These are phyloP conservation scores for Molossus molossus DNA, from an alignment of 2,797 vertebrate genomes.

Conservation along the genomic window DNA sequence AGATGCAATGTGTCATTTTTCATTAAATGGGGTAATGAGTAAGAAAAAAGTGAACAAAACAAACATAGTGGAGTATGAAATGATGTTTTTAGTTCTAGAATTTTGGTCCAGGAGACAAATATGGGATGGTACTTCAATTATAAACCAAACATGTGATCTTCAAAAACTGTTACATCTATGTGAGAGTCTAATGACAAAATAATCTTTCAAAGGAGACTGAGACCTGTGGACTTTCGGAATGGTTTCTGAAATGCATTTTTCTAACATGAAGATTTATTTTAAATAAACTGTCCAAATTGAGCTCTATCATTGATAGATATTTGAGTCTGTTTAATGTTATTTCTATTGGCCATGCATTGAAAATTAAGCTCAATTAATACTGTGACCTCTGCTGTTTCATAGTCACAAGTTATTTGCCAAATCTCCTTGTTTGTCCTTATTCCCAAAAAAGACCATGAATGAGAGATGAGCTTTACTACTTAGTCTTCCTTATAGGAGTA, in stretches of 20 bases:
- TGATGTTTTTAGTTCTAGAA: slow-evolving; percentile 7
- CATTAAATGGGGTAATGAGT: not conserved
- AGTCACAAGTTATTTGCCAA: not conserved
- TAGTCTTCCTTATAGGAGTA: not conserved
- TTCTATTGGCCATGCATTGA: not conserved
- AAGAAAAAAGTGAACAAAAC: slow-evolving; percentile 34
- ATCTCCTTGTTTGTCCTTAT: not conserved
- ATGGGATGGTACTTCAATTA: not conserved
- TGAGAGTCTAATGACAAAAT: not conserved
- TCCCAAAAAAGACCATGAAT: not conserved
- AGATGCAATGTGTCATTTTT: not conserved
- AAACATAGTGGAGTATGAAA: not conserved
- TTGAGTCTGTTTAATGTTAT: not conserved
- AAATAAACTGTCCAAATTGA: not conserved
- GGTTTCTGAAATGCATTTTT: not conserved
- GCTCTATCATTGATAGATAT: not conserved
- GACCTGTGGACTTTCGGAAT: not conserved
- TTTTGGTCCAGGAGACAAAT: not conserved
- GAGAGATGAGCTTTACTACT: not conserved
- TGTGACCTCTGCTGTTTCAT: not conserved
- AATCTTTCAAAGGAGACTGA: not conserved
- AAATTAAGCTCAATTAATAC: not conserved
- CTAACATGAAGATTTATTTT: not conserved
- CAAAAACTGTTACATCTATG: not conserved
- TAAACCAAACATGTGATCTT: not conserved